phyloP scores from a whole-genome alignment of 2,797 vertebrate genomes.

The Artibeus lituratus region DNA sequence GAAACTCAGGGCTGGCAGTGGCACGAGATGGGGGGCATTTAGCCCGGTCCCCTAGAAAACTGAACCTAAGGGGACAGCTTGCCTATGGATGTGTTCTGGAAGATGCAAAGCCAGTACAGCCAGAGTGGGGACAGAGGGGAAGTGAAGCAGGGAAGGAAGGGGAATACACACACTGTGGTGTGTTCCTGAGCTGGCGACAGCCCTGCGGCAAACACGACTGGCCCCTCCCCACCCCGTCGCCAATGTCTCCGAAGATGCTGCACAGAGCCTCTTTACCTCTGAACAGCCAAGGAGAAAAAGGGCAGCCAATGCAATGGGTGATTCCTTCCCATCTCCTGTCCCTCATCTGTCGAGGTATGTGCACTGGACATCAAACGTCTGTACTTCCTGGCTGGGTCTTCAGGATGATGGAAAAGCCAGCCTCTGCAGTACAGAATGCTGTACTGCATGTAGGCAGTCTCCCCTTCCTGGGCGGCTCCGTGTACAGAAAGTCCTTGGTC shows the following conservation, averaged over 20 bases:
- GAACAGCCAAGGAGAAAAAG: not conserved
- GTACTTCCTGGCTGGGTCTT: not conserved
- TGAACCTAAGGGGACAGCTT: not conserved
- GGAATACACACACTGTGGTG: too few species aligned
- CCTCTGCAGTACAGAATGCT: too few species aligned
- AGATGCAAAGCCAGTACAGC: not conserved
- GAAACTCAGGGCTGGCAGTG: not conserved
- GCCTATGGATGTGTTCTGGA: not conserved
- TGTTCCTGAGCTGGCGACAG: not conserved
- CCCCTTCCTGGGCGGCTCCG: not conserved
- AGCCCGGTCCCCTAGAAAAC: not conserved
- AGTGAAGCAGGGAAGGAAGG: not conserved
- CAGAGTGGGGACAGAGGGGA: not conserved
- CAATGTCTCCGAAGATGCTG: not conserved
- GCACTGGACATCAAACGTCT: not conserved
- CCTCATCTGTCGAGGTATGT: not conserved
- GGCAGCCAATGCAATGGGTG: not conserved
- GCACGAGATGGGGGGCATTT: not conserved
- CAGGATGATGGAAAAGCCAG: not conserved
- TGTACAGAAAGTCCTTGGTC: not conserved
- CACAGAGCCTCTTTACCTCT: not conserved
- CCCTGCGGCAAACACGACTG: not conserved
- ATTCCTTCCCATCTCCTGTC: not conserved
- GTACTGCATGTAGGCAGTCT: not conserved
- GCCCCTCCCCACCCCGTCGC: too few species aligned